phyloP scores from a whole-genome alignment of 1,140 invertebrate genomes.

The Bombus soroeensis region DNA sequence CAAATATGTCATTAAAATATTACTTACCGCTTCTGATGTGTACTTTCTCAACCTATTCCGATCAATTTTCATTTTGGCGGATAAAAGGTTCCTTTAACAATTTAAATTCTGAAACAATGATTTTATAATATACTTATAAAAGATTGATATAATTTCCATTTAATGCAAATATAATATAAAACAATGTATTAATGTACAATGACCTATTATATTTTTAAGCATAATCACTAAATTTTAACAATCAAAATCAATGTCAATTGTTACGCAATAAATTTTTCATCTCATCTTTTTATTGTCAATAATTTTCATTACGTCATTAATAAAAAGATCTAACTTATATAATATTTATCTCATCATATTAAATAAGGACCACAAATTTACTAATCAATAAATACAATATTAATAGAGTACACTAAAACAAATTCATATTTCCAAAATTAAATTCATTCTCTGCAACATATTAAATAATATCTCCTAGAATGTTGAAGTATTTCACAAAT shows the following conservation, averaged over 20 bases:
- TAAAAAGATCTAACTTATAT: background rate
- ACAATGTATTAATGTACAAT: background rate
- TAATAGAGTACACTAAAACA: background rate
- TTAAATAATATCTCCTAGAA: background rate
- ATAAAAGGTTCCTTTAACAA: constrained; percentile 43
- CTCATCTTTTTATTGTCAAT: background rate
- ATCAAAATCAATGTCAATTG: background rate
- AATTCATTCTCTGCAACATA: background rate
- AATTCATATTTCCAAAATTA: background rate
- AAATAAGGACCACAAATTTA: background rate
- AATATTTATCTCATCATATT: constrained; percentile 11
- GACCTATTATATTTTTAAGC: background rate
- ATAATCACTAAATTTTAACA: background rate
- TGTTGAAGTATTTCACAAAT: background rate
- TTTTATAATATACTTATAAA: constrained; percentile 6
- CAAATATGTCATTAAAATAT: background rate
- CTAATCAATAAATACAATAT: constrained; percentile 2
- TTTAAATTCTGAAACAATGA: constrained; percentile 70
- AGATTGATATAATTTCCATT: background rate
- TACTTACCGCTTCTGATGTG: constrained; percentile 92
- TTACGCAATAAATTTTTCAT: background rate
- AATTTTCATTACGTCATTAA: background rate
- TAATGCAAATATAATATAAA: background rate
- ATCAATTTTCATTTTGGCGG: constrained; percentile 92
- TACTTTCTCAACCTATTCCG: constrained; percentile 93